Evolutionary conservation across 2,888 invertebrate species (phyloP).

Genomic region (Cyclophora punctaria): DNA sequence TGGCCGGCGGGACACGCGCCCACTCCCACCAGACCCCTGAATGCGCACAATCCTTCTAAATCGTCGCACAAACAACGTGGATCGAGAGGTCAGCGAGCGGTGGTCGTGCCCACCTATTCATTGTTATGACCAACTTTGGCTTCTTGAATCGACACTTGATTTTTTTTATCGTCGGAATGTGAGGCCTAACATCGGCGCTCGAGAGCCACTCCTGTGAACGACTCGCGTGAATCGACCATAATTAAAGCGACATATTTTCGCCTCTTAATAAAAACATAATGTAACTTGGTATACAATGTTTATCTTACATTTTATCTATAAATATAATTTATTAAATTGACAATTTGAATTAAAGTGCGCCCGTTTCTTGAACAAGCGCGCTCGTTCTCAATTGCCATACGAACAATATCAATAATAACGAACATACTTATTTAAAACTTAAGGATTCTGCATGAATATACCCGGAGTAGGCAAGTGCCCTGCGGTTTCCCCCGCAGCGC

Average conservation of each 20-base stretch:
- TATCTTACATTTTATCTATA: too few relatives aligned
- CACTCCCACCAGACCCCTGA: constrained; percentile 33
- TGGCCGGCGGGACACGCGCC: constrained; percentile 21
- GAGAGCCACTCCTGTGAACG: constrained; percentile 33
- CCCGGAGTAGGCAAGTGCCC: too few relatives aligned
- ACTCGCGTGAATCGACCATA: constrained; percentile 21
- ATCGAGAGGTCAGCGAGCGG: constrained; percentile 30
- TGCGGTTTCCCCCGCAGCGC: too few relatives aligned
- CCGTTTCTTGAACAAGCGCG: too few relatives aligned
- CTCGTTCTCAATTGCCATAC: too few relatives aligned
- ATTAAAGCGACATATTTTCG: constrained; percentile 13
- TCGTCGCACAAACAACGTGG: constrained; percentile 35
- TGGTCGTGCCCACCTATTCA: constrained; percentile 34
- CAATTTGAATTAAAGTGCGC: too few relatives aligned
- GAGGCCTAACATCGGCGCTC: constrained; percentile 37
- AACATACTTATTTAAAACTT: too few relatives aligned
- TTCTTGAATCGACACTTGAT: constrained; percentile 56
- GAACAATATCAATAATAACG: too few relatives aligned
- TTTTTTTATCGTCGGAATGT: constrained; percentile 58
- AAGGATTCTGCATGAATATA: too few relatives aligned
- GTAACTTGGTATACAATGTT: too few relatives aligned
- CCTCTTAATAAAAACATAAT: too few relatives aligned
- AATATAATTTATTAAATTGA: too few relatives aligned
- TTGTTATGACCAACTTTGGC: constrained; percentile 45
- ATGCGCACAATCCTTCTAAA: constrained; percentile 20